A percentile compares a stretch with the other conserved stretches of the same genome.
Conservation (phyloP, 1,140 invertebrate species). For the Drosophila tristis region DNA sequence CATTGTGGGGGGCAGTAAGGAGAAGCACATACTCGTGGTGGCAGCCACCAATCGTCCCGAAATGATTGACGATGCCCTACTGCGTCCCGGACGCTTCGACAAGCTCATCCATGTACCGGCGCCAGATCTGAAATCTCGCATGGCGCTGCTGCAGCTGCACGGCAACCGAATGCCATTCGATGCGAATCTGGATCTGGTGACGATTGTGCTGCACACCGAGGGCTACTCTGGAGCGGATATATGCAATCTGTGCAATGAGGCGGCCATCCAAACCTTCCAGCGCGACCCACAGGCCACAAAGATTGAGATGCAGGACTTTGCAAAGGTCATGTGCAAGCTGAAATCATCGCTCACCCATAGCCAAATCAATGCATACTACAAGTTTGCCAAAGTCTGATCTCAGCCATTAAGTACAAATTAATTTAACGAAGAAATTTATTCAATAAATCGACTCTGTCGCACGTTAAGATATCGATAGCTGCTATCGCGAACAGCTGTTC, state of each 20-base stretch:
- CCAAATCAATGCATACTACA: slow-evolving; percentile 84
- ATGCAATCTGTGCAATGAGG: slow-evolving; percentile 89
- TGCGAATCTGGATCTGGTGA: slow-evolving; percentile 86
- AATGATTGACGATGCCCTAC: slow-evolving; percentile 90
- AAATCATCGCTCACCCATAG: slow-evolving; percentile 85
- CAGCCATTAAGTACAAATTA: slow-evolving; percentile 4
- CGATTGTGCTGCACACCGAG: slow-evolving; percentile 87
- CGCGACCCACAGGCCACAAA: slow-evolving; percentile 85
- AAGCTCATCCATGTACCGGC: slow-evolving; percentile 90
- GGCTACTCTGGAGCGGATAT: slow-evolving; percentile 92
- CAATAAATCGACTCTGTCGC: background rate
- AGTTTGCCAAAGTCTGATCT: slow-evolving; percentile 61
- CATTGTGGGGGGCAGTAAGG: slow-evolving; percentile 79
- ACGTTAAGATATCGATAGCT: slow-evolving; percentile 7
- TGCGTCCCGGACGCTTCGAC: slow-evolving; percentile 91
- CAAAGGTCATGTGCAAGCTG: slow-evolving; percentile 85
- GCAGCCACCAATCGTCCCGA: slow-evolving; percentile 92
- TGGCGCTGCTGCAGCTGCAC: slow-evolving; percentile 87
- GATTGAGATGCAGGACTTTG: slow-evolving; percentile 86
- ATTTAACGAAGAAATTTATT: background rate
- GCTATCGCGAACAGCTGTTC: slow-evolving; percentile 7
- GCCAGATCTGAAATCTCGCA: slow-evolving; percentile 87
- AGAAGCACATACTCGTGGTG: slow-evolving; percentile 87
- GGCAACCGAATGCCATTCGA: slow-evolving; percentile 87
- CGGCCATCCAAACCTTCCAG: slow-evolving; percentile 88